Conservation (phyloP, 1,140 invertebrate genomes). For the Tribolium madens region DNA sequence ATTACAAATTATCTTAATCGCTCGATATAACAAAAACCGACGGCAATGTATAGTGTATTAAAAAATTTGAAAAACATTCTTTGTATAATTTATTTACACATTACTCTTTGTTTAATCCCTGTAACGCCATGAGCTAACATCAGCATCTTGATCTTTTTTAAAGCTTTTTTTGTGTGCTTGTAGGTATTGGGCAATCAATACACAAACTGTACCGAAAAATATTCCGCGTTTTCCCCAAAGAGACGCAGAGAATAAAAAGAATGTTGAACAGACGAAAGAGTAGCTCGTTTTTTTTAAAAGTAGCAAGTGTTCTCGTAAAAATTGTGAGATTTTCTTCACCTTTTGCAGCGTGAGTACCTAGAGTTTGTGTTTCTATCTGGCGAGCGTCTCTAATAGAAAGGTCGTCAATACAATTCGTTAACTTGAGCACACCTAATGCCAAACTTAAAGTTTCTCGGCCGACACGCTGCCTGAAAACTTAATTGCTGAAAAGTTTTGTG, state of each 20-base stretch:
- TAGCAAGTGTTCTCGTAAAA: constrained; percentile 1
- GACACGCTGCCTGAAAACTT: constrained; percentile 33
- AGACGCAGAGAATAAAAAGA: background rate
- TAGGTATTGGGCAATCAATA: constrained; percentile 13
- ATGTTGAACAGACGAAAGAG: constrained; percentile 3
- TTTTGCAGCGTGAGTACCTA: constrained; percentile 18
- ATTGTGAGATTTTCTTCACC: constrained; percentile 3
- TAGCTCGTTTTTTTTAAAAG: background rate
- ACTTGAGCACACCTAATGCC: constrained; percentile 33
- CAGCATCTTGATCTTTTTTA: constrained; percentile 11
- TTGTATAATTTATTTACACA: background rate
- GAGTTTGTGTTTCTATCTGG: constrained; percentile 14
- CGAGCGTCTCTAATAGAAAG: constrained; percentile 25
- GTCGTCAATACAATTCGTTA: constrained; percentile 41
- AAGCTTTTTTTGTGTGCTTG: constrained; percentile 12
- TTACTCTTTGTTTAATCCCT: background rate
- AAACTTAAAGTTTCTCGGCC: constrained; percentile 34
- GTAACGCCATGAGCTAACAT: background rate
- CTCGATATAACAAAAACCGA: background rate
- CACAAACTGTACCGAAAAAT: constrained; percentile 20
- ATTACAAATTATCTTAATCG: too few species aligned
- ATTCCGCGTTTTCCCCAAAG: constrained; percentile 1
- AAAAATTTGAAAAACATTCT: background rate
- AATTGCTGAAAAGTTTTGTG: constrained; percentile 39
- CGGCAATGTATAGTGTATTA: background rate